phyloP scores from a whole-genome alignment of 1,140 invertebrate genomes.

The Conus betulinus region DNA sequence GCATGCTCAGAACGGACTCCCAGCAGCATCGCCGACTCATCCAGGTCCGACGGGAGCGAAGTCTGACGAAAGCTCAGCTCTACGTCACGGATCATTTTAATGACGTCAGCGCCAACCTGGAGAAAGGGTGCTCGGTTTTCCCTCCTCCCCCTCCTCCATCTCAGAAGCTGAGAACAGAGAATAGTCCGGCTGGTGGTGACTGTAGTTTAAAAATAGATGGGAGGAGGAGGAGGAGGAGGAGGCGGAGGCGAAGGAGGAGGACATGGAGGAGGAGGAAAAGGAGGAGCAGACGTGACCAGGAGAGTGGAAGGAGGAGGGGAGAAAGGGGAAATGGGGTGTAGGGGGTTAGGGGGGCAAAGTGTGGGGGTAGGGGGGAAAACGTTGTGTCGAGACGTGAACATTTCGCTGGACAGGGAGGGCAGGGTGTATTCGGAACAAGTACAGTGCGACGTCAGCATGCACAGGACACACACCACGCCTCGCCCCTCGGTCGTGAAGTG shows the following conservation, averaged over 20 bases:
- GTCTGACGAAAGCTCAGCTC: slow-evolving; percentile 72
- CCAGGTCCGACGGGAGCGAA: slow-evolving; percentile 60
- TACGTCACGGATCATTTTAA: slow-evolving; percentile 72
- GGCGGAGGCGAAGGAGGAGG: too few species aligned
- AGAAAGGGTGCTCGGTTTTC: background rate
- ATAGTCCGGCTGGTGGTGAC: background rate
- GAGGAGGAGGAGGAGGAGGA: too few species aligned
- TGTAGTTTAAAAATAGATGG: slow-evolving; percentile 11
- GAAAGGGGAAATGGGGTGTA: background rate
- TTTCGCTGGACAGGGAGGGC: slow-evolving; percentile 55
- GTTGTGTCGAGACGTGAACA: slow-evolving; percentile 47
- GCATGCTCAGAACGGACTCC: slow-evolving; percentile 81
- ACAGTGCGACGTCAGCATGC: slow-evolving; percentile 41
- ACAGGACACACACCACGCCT: slow-evolving; percentile 19
- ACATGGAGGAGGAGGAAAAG: too few species aligned
- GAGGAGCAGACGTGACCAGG: background rate
- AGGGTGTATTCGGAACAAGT: slow-evolving; percentile 51
- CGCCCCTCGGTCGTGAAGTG: slow-evolving; percentile 54
- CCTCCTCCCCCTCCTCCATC: background rate
- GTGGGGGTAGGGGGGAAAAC: background rate
- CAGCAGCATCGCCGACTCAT: slow-evolving; percentile 69
- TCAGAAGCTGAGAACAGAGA: background rate
- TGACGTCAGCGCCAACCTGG: slow-evolving; percentile 52
- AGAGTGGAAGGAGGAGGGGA: background rate
- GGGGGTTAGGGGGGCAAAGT: slow-evolving; percentile 28